phyloP scores from a whole-genome alignment of 2,888 invertebrate genomes.

The Nysson spinosus region DNA sequence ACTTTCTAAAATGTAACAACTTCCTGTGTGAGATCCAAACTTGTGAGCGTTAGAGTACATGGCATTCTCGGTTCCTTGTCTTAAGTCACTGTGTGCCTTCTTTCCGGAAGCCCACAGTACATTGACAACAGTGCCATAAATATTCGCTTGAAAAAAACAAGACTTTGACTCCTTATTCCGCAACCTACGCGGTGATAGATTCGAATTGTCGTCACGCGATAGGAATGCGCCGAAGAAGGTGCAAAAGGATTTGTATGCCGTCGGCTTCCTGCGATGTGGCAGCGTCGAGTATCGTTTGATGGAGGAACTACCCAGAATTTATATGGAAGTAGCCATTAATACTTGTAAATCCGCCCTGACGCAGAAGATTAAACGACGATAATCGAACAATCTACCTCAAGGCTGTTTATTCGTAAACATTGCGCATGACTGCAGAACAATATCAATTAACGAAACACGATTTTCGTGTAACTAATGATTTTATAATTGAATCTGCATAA shows the following conservation, averaged over 20 bases:
- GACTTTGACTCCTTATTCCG: too few species aligned
- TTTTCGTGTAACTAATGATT: too few species aligned
- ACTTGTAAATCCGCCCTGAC: constrained; percentile 23
- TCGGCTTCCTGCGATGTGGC: constrained; percentile 28
- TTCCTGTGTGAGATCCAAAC: too few species aligned
- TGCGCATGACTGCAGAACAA: neutral
- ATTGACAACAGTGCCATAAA: too few species aligned
- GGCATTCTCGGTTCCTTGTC: too few species aligned
- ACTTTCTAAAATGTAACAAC: too few species aligned
- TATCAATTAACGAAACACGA: too few species aligned
- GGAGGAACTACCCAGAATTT: constrained; percentile 21
- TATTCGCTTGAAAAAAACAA: too few species aligned
- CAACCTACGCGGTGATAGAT: neutral
- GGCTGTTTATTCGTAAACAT: constrained; percentile 32
- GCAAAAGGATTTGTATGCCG: constrained; percentile 43
- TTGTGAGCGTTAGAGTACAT: too few species aligned
- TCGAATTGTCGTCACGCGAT: constrained; percentile 26
- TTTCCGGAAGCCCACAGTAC: too few species aligned
- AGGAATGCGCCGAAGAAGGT: constrained; percentile 22
- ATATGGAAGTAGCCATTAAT: constrained; percentile 32
- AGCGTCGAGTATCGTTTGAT: constrained; percentile 3
- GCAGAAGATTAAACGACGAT: constrained; percentile 34
- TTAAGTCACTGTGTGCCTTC: too few species aligned
- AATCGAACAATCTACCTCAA: constrained; percentile 28
- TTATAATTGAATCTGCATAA: too few species aligned